These are phyloP conservation scores for Grantiella picta DNA, from an alignment of 2,113 vertebrate genomes.

Conservation along the genomic window DNA sequence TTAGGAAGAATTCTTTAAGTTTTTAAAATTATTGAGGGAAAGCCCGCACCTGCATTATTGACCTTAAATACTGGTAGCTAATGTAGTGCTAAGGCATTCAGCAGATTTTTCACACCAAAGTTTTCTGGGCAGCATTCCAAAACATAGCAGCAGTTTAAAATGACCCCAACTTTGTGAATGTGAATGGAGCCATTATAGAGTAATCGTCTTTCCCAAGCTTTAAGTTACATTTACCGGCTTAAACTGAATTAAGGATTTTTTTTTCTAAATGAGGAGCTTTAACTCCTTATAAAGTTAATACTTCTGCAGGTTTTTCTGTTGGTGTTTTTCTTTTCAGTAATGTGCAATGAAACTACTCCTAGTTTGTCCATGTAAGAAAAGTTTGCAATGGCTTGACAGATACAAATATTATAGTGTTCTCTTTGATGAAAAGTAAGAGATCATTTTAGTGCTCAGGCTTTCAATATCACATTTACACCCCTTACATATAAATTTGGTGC, in stretches of 20 bases:
- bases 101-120: conserved; percentile 47
- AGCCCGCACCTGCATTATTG: neutral
- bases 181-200: conserved; percentile 37
- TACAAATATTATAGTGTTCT: neutral
- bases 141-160: conserved; percentile 37
- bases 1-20: neutral
- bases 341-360: neutral
- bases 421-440: neutral
- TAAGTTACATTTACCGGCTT: conserved; percentile 7
- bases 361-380: neutral
- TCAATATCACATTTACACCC: neutral
- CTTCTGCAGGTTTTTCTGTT: neutral
- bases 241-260: neutral
- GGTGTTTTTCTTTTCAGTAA: neutral
- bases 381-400: neutral
- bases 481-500: neutral
- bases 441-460: neutral
- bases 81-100: conserved; percentile 17
- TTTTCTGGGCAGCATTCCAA: conserved; percentile 56
- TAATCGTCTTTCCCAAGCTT: conserved; percentile 10
- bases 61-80: conserved; percentile 41
- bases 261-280: neutral
- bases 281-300: conserved; percentile 32
- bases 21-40: neutral
- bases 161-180: conserved; percentile 12